Base-by-base conservation (phyloP, 2,888 invertebrate species). In the Xestia sexstrigata region DNA sequence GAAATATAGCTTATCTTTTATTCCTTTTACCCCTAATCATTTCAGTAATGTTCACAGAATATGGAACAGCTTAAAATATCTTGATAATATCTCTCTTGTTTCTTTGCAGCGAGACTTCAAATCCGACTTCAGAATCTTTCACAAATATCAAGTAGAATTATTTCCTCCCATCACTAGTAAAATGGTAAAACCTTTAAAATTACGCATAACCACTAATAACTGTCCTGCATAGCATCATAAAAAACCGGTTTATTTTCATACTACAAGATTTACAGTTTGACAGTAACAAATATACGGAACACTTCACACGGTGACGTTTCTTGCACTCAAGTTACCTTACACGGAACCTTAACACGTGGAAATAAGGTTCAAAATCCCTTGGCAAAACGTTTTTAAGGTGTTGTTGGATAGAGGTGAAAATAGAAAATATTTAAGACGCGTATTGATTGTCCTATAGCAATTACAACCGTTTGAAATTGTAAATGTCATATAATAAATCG, bases 391-490 rank as follows among this genome's bases (percentile, higher is more conserved):
- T 79, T 70, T 20, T 8, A 6, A 69, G 8, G 11, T 58, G 30
- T 11, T 17, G 70, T 65, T 17, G 23, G 30, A 42, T 35, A 35
- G 60, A 76, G 71, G 68, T 52, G 26, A n/a, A 69, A 69, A 78
- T 79, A 49, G 86, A 79, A 86, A 85, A 80, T 82, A 75, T 84
- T 80, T 74, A 73, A 87, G 92, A 91, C 90, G 84, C 67, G 83
- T 90, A 92, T 91, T 90, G 90, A 93, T 91, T 89, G 91, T 89
- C 81, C 55, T 68, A 47, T 76, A 81, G 88, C 89, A 91, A 91
- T 92, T 92, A 90, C 90, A 88, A 81, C 77, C 84, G 75, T 76
- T 87, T 82, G 78, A 88, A 89, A 92, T 91, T 86, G 89, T 87
- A 78, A 86, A 88, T 85, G 86, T 82, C 80, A 82, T 84, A 74